Evolutionary conservation across 2,888 invertebrate species (phyloP).

Genomic region (Coenonympha glycerion): DNA sequence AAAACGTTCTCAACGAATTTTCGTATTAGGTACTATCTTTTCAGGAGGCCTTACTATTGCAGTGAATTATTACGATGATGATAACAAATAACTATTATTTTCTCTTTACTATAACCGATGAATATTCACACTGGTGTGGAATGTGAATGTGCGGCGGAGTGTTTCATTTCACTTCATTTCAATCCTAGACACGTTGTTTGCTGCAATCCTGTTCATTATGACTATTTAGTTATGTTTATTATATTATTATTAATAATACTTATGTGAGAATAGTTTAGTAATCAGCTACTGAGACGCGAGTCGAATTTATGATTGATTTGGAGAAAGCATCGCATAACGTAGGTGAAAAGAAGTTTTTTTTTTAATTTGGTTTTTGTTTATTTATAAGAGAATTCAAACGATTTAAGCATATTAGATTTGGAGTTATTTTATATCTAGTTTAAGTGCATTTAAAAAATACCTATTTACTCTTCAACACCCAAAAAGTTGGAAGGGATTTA

Average conservation of each 20-base stretch:
- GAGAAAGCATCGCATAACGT: not conserved
- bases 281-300: constrained; percentile 1
- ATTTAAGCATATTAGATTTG: too few relatives aligned
- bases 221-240: constrained; percentile 12
- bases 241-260: constrained; percentile 1
- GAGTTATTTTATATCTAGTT: too few relatives aligned
- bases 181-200: constrained; percentile 12
- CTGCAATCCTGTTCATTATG: constrained; percentile 16
- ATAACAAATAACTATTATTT: not conserved
- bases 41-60: not conserved
- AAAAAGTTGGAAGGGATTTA: too few relatives aligned
- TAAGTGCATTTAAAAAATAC: too few relatives aligned
- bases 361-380: too few relatives aligned
- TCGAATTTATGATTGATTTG: constrained; percentile 12
- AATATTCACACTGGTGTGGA: not conserved
- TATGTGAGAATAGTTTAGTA: constrained; percentile 17
- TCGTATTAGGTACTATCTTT: too few relatives aligned
- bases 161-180: constrained; percentile 7
- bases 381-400: too few relatives aligned
- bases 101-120: not conserved
- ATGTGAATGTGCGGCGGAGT: constrained; percentile 14
- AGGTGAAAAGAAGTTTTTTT: not conserved
- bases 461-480: too few relatives aligned
- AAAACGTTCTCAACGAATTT: too few relatives aligned
- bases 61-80: not conserved